Conservation (phyloP, 64 coral and sea anemone genomes). For the Actinia equina region DNA sequence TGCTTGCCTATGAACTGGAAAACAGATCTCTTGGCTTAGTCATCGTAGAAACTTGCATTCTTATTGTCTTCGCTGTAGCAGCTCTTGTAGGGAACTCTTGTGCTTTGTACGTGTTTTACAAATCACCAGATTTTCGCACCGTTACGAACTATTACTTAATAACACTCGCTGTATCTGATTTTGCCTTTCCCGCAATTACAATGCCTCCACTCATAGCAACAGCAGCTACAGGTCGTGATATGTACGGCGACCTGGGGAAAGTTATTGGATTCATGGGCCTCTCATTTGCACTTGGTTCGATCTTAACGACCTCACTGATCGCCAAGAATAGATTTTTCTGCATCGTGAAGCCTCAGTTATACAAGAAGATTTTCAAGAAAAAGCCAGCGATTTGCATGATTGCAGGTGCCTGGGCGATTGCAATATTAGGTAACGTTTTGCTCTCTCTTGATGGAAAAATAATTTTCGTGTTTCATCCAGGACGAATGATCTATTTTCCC, state of each 20-base stretch:
- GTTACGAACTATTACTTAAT: conserved; percentile 37
- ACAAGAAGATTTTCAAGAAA: conserved; percentile 18
- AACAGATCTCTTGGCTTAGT: background rate
- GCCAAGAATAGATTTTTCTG: conserved; percentile 34
- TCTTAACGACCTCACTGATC: conserved; percentile 27
- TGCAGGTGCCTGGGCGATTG: background rate
- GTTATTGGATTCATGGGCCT: conserved; percentile 13
- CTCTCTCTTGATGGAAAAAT: background rate
- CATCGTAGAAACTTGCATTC: conserved; percentile 24
- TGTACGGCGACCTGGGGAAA: conserved; percentile 16
- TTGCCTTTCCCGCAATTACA: background rate
- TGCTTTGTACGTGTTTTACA: conserved; percentile 39
- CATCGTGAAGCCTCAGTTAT: conserved; percentile 24
- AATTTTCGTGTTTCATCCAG: background rate
- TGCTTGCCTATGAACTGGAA: background rate
- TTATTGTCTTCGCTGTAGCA: background rate
- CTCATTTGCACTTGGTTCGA: conserved; percentile 1
- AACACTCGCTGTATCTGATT: conserved; percentile 28
- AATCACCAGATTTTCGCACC: conserved; percentile 21
- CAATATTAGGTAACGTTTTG: background rate
- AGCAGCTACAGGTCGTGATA: conserved; percentile 5
- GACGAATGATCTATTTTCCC: background rate
- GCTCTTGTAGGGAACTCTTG: conserved; percentile 28
- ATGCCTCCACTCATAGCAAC: conserved; percentile 22
- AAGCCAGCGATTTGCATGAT: background rate